A percentile compares a stretch with the other conserved stretches of the same genome.
phyloP scores from a whole-genome alignment of 2,797 vertebrate genomes.

The Alectoris magna region DNA sequence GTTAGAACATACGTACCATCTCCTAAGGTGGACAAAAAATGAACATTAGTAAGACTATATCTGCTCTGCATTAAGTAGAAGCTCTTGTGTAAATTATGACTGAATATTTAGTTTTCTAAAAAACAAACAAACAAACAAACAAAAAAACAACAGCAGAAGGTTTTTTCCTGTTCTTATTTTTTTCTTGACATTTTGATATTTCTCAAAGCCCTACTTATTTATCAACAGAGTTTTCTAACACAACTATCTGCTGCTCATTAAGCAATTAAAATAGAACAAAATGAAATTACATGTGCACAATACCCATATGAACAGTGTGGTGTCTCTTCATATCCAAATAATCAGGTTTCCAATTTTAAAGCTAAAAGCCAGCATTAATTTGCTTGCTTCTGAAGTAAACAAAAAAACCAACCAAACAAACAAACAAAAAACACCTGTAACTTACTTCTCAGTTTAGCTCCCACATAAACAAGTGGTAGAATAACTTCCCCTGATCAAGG shows the following conservation, averaged over 20 bases:
- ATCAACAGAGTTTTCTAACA: background rate
- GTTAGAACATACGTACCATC: background rate
- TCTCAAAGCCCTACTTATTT: background rate
- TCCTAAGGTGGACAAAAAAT: background rate
- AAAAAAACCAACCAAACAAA: too few species aligned
- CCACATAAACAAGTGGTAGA: background rate
- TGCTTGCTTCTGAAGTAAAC: background rate
- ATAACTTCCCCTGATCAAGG: background rate
- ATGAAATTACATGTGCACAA: background rate
- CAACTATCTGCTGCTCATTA: background rate
- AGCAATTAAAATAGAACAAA: background rate
- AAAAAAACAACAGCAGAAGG: background rate
- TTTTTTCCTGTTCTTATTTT: background rate
- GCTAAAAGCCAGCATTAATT: background rate
- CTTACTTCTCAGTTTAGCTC: background rate
- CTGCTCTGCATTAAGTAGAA: background rate
- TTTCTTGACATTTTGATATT: background rate
- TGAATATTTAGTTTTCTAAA: background rate
- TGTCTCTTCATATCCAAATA: background rate
- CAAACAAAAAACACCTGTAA: background rate
- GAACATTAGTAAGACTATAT: background rate
- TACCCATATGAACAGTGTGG: background rate
- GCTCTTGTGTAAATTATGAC: background rate
- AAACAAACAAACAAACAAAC: background rate
- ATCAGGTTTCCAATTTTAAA: background rate